Evolutionary conservation across 1,140 invertebrate genomes (phyloP).

Genomic region (Pentalonia nigronervosa): DNA sequence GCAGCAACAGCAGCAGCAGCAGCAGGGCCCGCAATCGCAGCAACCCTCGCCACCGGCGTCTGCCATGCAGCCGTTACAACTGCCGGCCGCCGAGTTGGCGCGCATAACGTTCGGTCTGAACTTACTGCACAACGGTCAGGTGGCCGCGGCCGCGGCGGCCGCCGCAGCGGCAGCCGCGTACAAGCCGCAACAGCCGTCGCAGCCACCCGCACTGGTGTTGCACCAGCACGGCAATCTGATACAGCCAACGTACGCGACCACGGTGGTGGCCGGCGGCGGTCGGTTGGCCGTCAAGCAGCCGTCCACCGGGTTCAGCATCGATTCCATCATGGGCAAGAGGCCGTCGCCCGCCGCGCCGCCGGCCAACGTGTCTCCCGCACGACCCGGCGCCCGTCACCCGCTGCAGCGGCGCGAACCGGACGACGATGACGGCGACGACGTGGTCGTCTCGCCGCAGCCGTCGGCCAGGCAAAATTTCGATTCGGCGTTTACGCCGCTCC

Average conservation of each 20-base stretch:
- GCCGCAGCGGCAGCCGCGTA: slow-evolving; percentile 59
- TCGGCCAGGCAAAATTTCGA: slow-evolving; percentile 59
- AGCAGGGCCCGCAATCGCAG: slow-evolving; percentile 2
- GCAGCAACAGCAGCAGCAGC: slow-evolving; percentile 58
- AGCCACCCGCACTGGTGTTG: slow-evolving; percentile 62
- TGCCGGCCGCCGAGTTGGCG: slow-evolving; percentile 66
- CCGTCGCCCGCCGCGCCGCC: slow-evolving; percentile 32
- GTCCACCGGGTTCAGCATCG: slow-evolving; percentile 67
- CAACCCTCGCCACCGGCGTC: slow-evolving; percentile 59
- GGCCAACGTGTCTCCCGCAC: background rate
- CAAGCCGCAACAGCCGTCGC: slow-evolving; percentile 65
- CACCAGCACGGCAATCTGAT: slow-evolving; percentile 62
- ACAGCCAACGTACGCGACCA: slow-evolving; percentile 65
- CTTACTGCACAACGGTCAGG: slow-evolving; percentile 63
- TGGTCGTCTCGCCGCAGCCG: slow-evolving; percentile 9
- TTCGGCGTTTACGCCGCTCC: slow-evolving; percentile 62
- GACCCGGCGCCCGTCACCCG: background rate
- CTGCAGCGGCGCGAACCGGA: slow-evolving; percentile 14
- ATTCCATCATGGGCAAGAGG: slow-evolving; percentile 67
- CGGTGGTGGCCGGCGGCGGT: slow-evolving; percentile 48
- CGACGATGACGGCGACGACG: background rate
- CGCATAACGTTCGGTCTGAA: slow-evolving; percentile 65
- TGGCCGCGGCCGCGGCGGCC: slow-evolving; percentile 64
- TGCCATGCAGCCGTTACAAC: slow-evolving; percentile 63
- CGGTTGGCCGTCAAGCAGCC: slow-evolving; percentile 61